Evolutionary conservation across 1,140 invertebrate genomes (phyloP), one percentile per base, ranked within the genome.

Genomic region (Himalopsyche phryganea): DNA sequence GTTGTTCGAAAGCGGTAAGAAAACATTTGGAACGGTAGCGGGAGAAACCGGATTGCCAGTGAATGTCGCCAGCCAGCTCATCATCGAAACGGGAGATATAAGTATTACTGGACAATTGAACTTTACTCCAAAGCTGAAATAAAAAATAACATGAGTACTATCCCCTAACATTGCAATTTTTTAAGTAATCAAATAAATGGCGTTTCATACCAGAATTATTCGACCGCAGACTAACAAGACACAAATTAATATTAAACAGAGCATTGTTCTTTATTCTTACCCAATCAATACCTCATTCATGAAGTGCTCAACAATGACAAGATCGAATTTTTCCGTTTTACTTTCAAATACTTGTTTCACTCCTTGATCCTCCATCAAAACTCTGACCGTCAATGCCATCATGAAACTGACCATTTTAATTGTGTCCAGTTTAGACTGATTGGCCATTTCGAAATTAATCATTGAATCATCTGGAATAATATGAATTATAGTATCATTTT

Each of bases 201-300:
- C n/a, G n/a, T n/a, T n/a, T n/a, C n/a, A n/a, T n/a, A n/a, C n/a
- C n/a, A n/a, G n/a, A n/a, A n/a, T n/a, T n/a, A n/a, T n/a, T n/a
- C n/a, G n/a, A n/a, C n/a, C n/a, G n/a, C n/a, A n/a, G n/a, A n/a
- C n/a, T n/a, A n/a, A n/a, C n/a, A n/a, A n/a, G n/a, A n/a, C n/a
- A n/a, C n/a, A n/a, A n/a, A n/a, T n/a, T n/a, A n/a, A n/a, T 47
- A 47, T 18, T 47, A 11, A 6, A 44, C 6, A 13, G n/a, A 44
- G 32, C 6, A 33, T 10, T n/a, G n/a, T n/a, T n/a, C n/a, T n/a
- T n/a, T n/a, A 18, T 51, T 23, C 10, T 49, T 44, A 61, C 58
- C 58, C 58, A 9, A 51, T 18, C 9, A 61, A 50, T n/a, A 41
- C 45, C 23, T 74, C 75, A 11, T 76, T 75, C 73, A 58, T 49